Evolutionary conservation across 2,797 vertebrate species (phyloP).

Genomic region (Trachurus trachurus): DNA sequence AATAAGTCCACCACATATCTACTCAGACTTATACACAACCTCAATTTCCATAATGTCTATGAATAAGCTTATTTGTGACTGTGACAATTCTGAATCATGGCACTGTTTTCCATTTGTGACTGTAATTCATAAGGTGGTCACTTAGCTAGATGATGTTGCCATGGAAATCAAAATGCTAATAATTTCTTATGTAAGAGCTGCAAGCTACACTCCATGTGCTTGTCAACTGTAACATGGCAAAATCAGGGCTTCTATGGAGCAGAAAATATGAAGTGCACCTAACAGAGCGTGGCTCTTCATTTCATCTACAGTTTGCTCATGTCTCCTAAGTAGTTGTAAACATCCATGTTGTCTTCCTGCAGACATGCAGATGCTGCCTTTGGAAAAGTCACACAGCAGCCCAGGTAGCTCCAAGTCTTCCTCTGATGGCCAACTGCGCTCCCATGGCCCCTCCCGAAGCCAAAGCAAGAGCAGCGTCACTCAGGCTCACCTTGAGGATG

Average conservation of each 20-base stretch:
- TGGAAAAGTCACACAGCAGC: constrained; percentile 99
- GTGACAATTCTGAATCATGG: not conserved
- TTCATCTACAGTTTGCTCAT: not conserved
- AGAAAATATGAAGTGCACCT: constrained; percentile 7
- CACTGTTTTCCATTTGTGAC: not conserved
- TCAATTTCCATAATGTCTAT: not conserved
- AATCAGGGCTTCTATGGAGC: constrained; percentile 6
- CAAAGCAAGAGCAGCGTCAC: constrained; percentile 99
- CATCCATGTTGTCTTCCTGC: constrained; percentile 30
- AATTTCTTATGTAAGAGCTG: constrained; percentile 22
- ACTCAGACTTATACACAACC: not conserved
- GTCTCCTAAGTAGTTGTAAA: constrained; percentile 1
- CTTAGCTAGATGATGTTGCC: constrained; percentile 43
- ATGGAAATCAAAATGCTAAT: constrained; percentile 51
- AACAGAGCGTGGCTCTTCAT: not conserved
- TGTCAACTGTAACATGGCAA: constrained; percentile 23
- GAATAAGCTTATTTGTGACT: constrained; percentile 3
- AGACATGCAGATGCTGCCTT: constrained; percentile 96
- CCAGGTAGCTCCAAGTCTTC: constrained; percentile 99
- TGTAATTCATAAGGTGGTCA: constrained; percentile 14
- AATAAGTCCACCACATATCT: not conserved
- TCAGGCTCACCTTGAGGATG: constrained; percentile 97
- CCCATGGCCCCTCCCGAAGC: constrained; percentile 97
- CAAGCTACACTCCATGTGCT: constrained; percentile 50
- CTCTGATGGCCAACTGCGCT: constrained; percentile 97